phyloP scores from a whole-genome alignment of 2,797 vertebrate species.

The Oryzias dopingdopingensis region DNA sequence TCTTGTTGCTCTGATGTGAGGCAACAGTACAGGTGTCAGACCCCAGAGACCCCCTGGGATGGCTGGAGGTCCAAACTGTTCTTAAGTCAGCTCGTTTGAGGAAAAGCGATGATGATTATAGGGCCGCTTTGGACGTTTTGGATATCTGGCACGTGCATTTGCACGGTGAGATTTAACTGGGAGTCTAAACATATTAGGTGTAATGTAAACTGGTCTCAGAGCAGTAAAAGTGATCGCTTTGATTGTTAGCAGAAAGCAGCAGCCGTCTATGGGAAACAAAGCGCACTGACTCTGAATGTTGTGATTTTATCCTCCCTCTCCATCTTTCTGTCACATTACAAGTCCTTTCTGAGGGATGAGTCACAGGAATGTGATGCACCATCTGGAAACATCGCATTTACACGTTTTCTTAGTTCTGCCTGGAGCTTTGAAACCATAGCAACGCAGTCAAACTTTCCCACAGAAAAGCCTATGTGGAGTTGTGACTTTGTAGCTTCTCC shows the following conservation, averaged over 20 bases:
- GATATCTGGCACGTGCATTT: slow-evolving; percentile 29
- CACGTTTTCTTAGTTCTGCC: slow-evolving; percentile 25
- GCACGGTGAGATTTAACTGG: slow-evolving; percentile 41
- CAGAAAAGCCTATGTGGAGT: neutral
- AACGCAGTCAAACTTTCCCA: slow-evolving; percentile 6
- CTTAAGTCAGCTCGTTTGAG: slow-evolving; percentile 49
- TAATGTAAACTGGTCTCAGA: slow-evolving; percentile 44
- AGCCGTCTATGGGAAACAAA: slow-evolving; percentile 37
- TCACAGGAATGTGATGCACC: slow-evolving; percentile 36
- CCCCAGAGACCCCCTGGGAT: slow-evolving; percentile 65
- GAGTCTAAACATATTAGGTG: slow-evolving; percentile 61
- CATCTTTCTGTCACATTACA: slow-evolving; percentile 14
- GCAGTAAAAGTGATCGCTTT: slow-evolving; percentile 9
- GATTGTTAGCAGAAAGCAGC: slow-evolving; percentile 27
- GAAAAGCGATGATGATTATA: slow-evolving; percentile 27
- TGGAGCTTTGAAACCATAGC: slow-evolving; percentile 12
- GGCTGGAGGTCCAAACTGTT: slow-evolving; percentile 46
- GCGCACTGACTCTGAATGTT: slow-evolving; percentile 25
- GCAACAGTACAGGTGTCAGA: slow-evolving; percentile 75
- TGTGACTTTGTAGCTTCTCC: neutral
- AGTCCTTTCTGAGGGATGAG: slow-evolving; percentile 34
- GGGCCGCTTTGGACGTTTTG: slow-evolving; percentile 22
- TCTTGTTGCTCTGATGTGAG: slow-evolving; percentile 74
- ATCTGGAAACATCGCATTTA: slow-evolving; percentile 9
- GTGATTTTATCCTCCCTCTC: slow-evolving; percentile 21